phyloP scores from a whole-genome alignment of 2,888 invertebrate species.

The Argyresthia albistria region DNA sequence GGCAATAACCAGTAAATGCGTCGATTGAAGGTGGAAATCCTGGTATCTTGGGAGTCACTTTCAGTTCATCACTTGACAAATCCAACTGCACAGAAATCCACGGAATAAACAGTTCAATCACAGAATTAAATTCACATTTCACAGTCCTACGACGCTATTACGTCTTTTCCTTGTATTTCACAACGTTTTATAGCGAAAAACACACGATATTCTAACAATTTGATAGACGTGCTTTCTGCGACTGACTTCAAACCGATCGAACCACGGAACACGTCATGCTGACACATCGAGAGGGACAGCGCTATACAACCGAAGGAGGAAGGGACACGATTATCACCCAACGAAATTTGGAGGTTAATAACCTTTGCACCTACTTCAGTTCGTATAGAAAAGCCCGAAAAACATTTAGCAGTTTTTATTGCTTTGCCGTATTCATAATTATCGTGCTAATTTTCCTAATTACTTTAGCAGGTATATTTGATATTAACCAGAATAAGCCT shows the following conservation, averaged over 20 bases:
- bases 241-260: constrained; percentile 57
- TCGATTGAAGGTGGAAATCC: constrained; percentile 31
- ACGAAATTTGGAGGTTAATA: constrained; percentile 6
- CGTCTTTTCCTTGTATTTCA: constrained; percentile 16
- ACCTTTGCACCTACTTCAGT: not conserved
- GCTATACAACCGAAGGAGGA: constrained; percentile 24
- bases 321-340: constrained; percentile 4
- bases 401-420: not conserved
- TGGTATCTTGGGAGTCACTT: constrained; percentile 2
- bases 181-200: constrained; percentile 31
- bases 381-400: not conserved
- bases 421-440: not conserved
- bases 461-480: not conserved
- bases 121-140: not conserved
- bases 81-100: not conserved
- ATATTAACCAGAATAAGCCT: too few species aligned
- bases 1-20: constrained; percentile 42
- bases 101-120: not conserved
- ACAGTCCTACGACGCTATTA: not conserved
- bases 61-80: not conserved
- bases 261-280: constrained; percentile 49
- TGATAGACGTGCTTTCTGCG: constrained; percentile 36
- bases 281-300: constrained; percentile 35
- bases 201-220: constrained; percentile 29
- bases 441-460: not conserved